These are phyloP conservation scores for Microctenopoma steveboyesi DNA, from an alignment of 2,797 vertebrate species.

Conservation along the genomic window DNA sequence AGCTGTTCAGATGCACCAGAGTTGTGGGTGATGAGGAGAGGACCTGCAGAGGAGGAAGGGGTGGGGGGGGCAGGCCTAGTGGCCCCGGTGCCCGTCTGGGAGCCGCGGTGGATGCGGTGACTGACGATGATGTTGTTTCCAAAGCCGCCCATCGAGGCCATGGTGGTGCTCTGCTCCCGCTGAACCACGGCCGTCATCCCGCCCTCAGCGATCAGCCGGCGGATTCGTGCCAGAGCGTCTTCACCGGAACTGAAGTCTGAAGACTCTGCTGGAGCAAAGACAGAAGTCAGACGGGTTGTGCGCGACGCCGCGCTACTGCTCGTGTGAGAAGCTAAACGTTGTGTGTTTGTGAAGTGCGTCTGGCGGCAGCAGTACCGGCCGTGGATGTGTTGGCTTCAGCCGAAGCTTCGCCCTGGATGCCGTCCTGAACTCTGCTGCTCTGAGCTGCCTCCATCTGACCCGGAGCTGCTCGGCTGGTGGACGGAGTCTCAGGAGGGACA, in stretches of 20 bases:
- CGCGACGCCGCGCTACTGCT: too few relatives aligned
- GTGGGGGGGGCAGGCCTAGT: slow-evolving; percentile 71
- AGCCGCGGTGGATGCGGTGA: slow-evolving; percentile 97
- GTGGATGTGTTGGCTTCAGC: slow-evolving; percentile 56
- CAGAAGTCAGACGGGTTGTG: too few relatives aligned
- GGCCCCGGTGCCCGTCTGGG: slow-evolving; percentile 90
- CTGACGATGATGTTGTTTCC: slow-evolving; percentile 99
- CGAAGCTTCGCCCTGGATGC: slow-evolving; percentile 47
- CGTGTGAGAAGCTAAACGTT: too few relatives aligned
- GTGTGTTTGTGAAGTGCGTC: too few relatives aligned
- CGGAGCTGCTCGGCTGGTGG: slow-evolving; percentile 55
- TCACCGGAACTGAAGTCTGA: slow-evolving; percentile 86
- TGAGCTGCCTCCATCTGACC: slow-evolving; percentile 34
- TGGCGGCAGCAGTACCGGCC: slow-evolving; percentile 63
- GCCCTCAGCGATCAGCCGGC: slow-evolving; percentile 95
- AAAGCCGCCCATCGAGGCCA: slow-evolving; percentile 98
- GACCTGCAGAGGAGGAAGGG: slow-evolving; percentile 70
- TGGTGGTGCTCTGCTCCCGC: slow-evolving; percentile 98
- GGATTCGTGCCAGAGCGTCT: slow-evolving; percentile 93
- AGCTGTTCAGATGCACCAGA: slow-evolving; percentile 33
- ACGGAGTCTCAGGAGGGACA: slow-evolving; percentile 64
- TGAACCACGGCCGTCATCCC: slow-evolving; percentile 99
- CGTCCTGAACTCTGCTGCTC: slow-evolving; percentile 36
- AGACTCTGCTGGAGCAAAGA: slow-evolving; percentile 80
- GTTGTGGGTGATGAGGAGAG: slow-evolving; percentile 22